phyloP scores from a whole-genome alignment of 2,888 invertebrate species.

The Drosophila yooni region DNA sequence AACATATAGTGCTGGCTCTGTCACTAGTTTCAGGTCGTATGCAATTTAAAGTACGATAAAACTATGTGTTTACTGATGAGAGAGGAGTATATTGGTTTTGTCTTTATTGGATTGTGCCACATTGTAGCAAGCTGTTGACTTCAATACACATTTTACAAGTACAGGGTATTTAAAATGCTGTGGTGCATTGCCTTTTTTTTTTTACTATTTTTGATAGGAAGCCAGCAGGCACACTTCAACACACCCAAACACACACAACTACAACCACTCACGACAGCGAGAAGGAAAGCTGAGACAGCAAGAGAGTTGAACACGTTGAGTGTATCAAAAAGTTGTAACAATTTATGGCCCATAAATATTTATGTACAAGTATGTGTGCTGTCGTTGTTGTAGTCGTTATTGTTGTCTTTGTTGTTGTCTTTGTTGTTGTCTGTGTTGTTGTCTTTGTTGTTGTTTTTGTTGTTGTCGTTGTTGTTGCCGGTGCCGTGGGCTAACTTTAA shows the following conservation, averaged over 20 bases:
- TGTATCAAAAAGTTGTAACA: constrained; percentile 74
- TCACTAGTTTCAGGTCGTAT: not conserved
- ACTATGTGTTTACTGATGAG: no score
- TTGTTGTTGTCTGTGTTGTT: constrained; percentile 39
- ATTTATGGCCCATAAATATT: constrained; percentile 76
- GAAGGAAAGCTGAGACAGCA: not conserved
- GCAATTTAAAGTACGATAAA: no score
- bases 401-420: no score
- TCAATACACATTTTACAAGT: not conserved
- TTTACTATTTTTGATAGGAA: constrained; percentile 7
- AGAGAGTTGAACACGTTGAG: constrained; percentile 36
- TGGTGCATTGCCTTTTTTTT: no score
- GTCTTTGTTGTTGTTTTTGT: no score
- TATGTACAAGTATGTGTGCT: constrained; percentile 48
- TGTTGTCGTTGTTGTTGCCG: constrained; percentile 26
- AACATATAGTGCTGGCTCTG: not conserved
- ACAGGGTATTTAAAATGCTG: no score
- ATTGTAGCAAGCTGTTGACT: not conserved
- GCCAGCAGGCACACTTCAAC: constrained; percentile 4
- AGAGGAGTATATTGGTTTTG: not conserved
- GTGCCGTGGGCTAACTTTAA: constrained; percentile 40
- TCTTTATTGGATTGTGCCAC: not conserved
- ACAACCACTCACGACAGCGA: not conserved
- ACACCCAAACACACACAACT: not conserved
- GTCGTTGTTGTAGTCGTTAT: constrained; percentile 6